phyloP scores from a whole-genome alignment of 2,113 vertebrate genomes.

The Vidua macroura region DNA sequence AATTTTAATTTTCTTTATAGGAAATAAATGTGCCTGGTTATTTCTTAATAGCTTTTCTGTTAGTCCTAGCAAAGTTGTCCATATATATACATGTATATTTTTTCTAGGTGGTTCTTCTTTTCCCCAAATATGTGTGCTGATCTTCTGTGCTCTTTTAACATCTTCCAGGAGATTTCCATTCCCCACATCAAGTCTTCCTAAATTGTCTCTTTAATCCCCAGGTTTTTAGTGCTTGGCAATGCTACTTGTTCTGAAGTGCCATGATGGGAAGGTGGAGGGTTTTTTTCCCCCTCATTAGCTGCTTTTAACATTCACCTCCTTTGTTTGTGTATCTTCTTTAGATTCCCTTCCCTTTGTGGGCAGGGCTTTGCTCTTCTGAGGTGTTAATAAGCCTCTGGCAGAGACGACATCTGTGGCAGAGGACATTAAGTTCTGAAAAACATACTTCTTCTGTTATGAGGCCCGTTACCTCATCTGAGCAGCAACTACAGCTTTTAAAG shows the following conservation, averaged over 20 bases:
- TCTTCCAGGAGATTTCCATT: constrained; percentile 63
- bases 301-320: constrained; percentile 73
- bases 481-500: constrained; percentile 56
- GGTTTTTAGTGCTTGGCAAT: constrained; percentile 61
- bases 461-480: constrained; percentile 60
- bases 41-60: background rate
- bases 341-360: constrained; percentile 67
- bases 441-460: constrained; percentile 55
- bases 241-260: constrained; percentile 63
- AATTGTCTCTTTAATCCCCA: constrained; percentile 68
- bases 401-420: constrained; percentile 69
- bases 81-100: background rate
- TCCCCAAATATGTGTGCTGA: background rate
- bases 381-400: constrained; percentile 72
- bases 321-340: constrained; percentile 73
- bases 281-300: constrained; percentile 63
- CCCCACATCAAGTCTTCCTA: constrained; percentile 55
- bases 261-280: constrained; percentile 54
- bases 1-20: background rate
- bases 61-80: background rate
- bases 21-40: background rate
- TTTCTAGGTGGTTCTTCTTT: background rate
- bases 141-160: constrained; percentile 31
- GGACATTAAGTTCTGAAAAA: constrained; percentile 71
- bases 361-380: constrained; percentile 67